Base-by-base conservation (phyloP, 2,888 invertebrate genomes). In the Drosophila pseudotalamancana region DNA sequence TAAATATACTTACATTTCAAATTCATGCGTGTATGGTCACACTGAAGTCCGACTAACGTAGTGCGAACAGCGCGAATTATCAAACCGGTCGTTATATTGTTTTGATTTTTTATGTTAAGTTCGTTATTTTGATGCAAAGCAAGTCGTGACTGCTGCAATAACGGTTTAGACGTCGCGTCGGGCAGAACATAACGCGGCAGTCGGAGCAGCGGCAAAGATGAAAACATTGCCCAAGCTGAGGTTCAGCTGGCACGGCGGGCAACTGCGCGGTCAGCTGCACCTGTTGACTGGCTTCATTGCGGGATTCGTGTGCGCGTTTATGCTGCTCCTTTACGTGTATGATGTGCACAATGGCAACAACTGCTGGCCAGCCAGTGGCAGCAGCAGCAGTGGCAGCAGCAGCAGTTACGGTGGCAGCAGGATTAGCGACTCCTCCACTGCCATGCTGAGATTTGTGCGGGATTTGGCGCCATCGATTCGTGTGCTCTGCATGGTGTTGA, bases 401-500 rank as follows among this genome's bases (percentile, higher is more conserved):
- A 32, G 29, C n/a, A 16, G n/a, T n/a, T n/a, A n/a, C n/a, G n/a
- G n/a, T n/a, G n/a, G 29, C 6, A 12, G 27, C 53, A 21, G n/a
- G n/a, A n/a, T n/a, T n/a, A n/a, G n/a, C 37, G 6, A 11, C 16
- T 9, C 37, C 19, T 8, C 8, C 2, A n/a, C 45, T 21, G 25
- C 49, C 12, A 21, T 35, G n/a, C 35, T 23, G n/a, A 32, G 45
- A 27, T 8, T 34, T 9, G 9, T 8, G 1, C 93, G 94, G 68
- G 93, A 94, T 63, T 91, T 97, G 6, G 1, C 54, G 2, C 9
- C 45, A 6, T 5, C 39, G 4, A 16, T 31, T 2, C 93, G 96
- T 43, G 95, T 99, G 65, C 92, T 99, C 0, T 99, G 99, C 90
- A 99, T 98, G 98, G 93, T 99, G 27, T 96, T 99, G 95, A 99